Conservation (phyloP, 2,113 vertebrate species). For the Catharus fuscescens region DNA sequence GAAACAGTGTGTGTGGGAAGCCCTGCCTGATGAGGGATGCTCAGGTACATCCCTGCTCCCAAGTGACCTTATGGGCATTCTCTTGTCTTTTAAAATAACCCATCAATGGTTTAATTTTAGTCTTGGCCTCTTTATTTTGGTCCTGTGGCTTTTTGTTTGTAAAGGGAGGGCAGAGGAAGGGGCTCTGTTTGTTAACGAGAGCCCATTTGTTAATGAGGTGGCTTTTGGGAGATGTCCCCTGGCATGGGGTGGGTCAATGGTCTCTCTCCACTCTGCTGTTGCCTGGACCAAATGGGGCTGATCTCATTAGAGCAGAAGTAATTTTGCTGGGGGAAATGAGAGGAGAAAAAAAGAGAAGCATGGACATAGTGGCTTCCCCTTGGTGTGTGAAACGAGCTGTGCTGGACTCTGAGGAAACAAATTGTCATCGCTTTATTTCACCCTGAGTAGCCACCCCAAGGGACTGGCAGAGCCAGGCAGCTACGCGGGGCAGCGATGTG, state of each 20-base stretch:
- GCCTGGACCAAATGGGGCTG: background rate
- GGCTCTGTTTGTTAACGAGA: background rate
- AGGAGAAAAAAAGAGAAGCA: background rate
- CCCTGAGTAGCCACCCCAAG: background rate
- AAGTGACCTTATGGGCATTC: background rate
- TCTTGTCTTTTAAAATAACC: background rate
- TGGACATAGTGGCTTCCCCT: background rate
- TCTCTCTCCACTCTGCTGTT: fast-evolving
- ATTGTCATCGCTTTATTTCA: background rate
- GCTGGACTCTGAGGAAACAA: background rate
- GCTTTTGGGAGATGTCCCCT: background rate
- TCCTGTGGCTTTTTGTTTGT: background rate
- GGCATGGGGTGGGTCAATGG: background rate
- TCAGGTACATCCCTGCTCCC: background rate
- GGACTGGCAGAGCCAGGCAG: background rate
- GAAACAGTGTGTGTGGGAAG: background rate
- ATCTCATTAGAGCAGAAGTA: background rate
- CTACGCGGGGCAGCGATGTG: fast-evolving
- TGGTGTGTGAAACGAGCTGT: background rate
- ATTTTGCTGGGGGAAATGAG: background rate
- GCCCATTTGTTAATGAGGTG: background rate
- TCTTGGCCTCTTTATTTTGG: background rate
- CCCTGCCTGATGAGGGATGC: background rate
- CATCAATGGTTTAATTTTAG: conserved; percentile 1
- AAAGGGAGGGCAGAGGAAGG: background rate